phyloP scores from a whole-genome alignment of 2,797 vertebrate species.

The Siniperca undulata region DNA sequence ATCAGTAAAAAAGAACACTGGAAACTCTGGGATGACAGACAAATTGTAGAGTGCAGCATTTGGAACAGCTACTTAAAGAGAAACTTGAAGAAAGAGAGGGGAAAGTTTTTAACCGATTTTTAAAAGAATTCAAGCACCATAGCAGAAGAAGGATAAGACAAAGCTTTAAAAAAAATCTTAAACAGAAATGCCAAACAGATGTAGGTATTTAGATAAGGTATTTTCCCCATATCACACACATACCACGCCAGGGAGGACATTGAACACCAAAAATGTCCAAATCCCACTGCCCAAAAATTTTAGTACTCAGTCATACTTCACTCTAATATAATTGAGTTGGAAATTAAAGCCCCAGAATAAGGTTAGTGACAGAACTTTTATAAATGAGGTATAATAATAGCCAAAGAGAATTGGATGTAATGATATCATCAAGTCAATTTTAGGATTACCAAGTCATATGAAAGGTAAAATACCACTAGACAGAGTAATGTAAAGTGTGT shows the following conservation, averaged over 20 bases:
- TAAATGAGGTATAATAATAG: constrained; percentile 83
- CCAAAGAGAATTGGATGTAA: constrained; percentile 74
- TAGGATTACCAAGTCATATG: constrained; percentile 44
- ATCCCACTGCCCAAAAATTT: constrained; percentile 41
- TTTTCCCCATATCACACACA: constrained; percentile 40
- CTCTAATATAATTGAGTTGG: constrained; percentile 77
- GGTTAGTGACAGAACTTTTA: constrained; percentile 80
- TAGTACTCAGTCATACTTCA: constrained; percentile 76
- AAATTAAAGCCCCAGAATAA: constrained; percentile 81
- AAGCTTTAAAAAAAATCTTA: not conserved
- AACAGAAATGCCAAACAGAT: constrained; percentile 31
- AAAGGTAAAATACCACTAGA: constrained; percentile 42
- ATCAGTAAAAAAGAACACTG: constrained; percentile 33
- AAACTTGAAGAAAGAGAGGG: constrained; percentile 5
- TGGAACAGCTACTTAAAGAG: constrained; percentile 4
- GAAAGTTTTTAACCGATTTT: not conserved
- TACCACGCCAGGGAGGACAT: constrained; percentile 57
- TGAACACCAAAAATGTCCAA: constrained; percentile 62
- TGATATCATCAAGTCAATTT: constrained; percentile 68
- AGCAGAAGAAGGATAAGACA: not conserved
- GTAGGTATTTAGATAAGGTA: constrained; percentile 51
- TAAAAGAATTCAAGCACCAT: constrained; percentile 11
- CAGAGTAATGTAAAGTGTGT: constrained; percentile 16
- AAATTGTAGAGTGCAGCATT: constrained; percentile 38
- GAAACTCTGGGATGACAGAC: constrained; percentile 25